phyloP scores from a whole-genome alignment of 2,797 vertebrate genomes.

The Rhincodon typus region DNA sequence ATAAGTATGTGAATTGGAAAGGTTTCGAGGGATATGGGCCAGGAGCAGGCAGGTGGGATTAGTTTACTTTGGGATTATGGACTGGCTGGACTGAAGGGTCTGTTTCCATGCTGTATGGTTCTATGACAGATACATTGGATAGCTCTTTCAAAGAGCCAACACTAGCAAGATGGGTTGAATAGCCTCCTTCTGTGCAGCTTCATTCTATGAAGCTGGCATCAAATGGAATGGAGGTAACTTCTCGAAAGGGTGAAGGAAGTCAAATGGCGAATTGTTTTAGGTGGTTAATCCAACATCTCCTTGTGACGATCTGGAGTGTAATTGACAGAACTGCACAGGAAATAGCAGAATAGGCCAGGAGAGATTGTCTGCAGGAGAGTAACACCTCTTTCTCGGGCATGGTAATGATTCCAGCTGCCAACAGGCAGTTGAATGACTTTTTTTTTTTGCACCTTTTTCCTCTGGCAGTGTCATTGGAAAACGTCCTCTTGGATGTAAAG shows the following conservation, averaged over 20 bases:
- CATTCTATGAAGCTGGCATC: not conserved
- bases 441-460: slow-evolving; percentile 31
- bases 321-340: not conserved
- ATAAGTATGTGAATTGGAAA: too few species aligned
- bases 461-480: slow-evolving; percentile 82
- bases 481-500: slow-evolving; percentile 85
- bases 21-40: not conserved
- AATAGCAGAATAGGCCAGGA: not conserved
- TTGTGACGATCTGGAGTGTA: not conserved
- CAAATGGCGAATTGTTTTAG: not conserved
- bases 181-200: not conserved
- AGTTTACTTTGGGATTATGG: not conserved
- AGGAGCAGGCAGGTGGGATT: not conserved
- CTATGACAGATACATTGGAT: not conserved
- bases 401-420: too few species aligned
- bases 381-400: not conserved
- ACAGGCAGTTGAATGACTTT: not conserved
- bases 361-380: not conserved
- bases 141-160: not conserved
- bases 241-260: not conserved
- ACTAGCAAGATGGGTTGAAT: not conserved
- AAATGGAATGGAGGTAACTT: not conserved
- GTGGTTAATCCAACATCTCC: not conserved
- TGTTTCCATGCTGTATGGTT: too few species aligned
- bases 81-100: too few species aligned